phyloP scores from a whole-genome alignment of 2,797 vertebrate species.

The Sarcoramphus papa region DNA sequence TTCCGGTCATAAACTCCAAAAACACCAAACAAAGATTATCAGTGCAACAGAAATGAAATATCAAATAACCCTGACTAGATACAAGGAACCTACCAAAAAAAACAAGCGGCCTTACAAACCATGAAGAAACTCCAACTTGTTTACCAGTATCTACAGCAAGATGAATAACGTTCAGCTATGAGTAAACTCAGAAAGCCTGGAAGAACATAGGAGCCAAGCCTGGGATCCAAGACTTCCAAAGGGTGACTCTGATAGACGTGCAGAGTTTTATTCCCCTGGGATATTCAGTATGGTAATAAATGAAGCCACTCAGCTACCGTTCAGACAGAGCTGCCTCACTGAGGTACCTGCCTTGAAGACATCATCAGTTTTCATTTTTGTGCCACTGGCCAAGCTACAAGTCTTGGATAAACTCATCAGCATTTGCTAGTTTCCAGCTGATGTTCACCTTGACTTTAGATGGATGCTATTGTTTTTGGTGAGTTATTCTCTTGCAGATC shows the following conservation, averaged over 20 bases:
- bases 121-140: neutral
- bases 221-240: neutral
- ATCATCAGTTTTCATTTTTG: neutral
- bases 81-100: neutral
- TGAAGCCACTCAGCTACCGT: neutral
- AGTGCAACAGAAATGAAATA: neutral
- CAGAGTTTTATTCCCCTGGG: neutral
- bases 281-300: neutral
- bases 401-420: neutral
- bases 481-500: neutral
- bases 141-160: neutral
- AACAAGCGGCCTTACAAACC: neutral
- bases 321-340: neutral
- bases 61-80: neutral
- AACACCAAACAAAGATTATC: neutral
- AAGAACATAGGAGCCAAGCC: neutral
- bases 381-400: neutral
- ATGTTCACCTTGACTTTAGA: slow-evolving; percentile 38
- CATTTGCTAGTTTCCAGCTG: slow-evolving; percentile 22
- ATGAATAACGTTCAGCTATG: neutral
- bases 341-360: slow-evolving; percentile 1
- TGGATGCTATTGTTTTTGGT: neutral
- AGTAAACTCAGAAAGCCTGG: neutral
- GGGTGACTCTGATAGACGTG: neutral
- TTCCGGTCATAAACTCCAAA: neutral